These are phyloP conservation scores for Botia kubotai DNA, from an alignment of 2,797 vertebrate species.

Conservation along the genomic window DNA sequence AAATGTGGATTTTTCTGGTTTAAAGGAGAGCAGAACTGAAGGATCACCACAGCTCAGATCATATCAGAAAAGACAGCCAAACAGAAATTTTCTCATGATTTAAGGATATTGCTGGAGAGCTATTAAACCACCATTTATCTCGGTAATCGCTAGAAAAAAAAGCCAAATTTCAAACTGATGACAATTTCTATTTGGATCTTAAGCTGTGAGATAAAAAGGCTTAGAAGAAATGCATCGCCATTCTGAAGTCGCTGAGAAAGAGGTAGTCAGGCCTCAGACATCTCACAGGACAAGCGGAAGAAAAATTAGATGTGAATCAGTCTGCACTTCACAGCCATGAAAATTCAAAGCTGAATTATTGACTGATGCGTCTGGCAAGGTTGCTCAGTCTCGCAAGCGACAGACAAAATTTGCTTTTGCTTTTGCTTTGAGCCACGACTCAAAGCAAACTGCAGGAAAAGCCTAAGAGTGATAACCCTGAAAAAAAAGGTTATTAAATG, in stretches of 20 bases:
- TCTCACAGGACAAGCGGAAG: conserved; percentile 32
- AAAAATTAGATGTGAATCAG: conserved; percentile 35
- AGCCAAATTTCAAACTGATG: background rate
- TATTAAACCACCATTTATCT: conserved; percentile 21
- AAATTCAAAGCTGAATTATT: conserved; percentile 40
- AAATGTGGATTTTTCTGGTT: conserved; percentile 2
- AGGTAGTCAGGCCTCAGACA: conserved; percentile 30
- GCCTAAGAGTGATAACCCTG: conserved; percentile 32
- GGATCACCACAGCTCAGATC: conserved; percentile 8
- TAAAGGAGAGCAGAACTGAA: conserved; percentile 15
- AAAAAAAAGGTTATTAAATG: conserved; percentile 38
- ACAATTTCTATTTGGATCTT: background rate
- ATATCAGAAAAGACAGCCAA: background rate
- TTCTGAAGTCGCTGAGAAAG: conserved; percentile 21
- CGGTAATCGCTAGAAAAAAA: background rate
- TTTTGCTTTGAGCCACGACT: conserved; percentile 22
- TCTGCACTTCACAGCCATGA: conserved; percentile 28
- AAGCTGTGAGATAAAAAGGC: conserved; percentile 2
- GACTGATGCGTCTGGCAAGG: conserved; percentile 32
- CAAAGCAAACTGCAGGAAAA: conserved; percentile 11
- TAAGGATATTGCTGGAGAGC: background rate
- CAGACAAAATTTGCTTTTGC: too few species aligned
- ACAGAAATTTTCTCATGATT: conserved; percentile 1
- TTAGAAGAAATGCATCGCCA: background rate
- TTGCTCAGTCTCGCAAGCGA: conserved; percentile 17